A percentile compares a stretch with the other conserved stretches of the same genome.
These are phyloP conservation scores for Lobophora halterata DNA, from an alignment of 2,888 invertebrate species.

Conservation along the genomic window DNA sequence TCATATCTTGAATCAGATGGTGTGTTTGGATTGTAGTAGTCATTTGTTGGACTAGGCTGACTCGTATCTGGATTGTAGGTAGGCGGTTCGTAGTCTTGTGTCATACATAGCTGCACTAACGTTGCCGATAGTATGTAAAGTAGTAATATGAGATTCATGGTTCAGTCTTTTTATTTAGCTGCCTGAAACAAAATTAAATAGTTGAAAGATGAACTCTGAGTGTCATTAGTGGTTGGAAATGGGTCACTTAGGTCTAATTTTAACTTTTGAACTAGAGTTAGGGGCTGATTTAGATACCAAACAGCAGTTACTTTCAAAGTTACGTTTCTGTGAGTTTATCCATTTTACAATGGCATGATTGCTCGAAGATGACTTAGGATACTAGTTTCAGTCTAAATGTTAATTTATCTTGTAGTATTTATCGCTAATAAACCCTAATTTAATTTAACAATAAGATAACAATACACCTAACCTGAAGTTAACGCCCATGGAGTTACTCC, in stretches of 20 bases:
- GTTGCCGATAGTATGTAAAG: constrained; percentile 41
- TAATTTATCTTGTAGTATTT: constrained; percentile 3
- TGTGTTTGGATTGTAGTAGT: constrained; percentile 43
- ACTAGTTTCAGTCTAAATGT: neutral
- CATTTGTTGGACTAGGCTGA: constrained; percentile 60
- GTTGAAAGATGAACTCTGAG: constrained; percentile 13
- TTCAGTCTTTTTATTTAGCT: constrained; percentile 55
- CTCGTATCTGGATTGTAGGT: constrained; percentile 59
- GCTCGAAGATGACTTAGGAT: neutral
- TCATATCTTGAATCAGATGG: constrained; percentile 54
- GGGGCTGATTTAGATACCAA: neutral
- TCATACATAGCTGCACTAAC: constrained; percentile 47
- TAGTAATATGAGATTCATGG: constrained; percentile 64
- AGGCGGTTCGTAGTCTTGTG: constrained; percentile 62
- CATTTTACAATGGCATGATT: neutral
- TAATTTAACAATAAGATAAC: constrained; percentile 71
- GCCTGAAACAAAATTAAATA: constrained; percentile 47
- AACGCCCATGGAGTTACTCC: constrained; percentile 72
- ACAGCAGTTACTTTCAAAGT: constrained; percentile 10
- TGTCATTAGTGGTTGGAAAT: constrained; percentile 10
- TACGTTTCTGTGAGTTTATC: constrained; percentile 6
- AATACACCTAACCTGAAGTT: constrained; percentile 68
- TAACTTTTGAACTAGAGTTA: constrained; percentile 20
- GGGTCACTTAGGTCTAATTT: constrained; percentile 29
- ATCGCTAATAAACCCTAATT: constrained; percentile 40